These are phyloP conservation scores for Pocillopora verrucosa DNA, from an alignment of 64 coral and sea anemone genomes.

Conservation along the genomic window DNA sequence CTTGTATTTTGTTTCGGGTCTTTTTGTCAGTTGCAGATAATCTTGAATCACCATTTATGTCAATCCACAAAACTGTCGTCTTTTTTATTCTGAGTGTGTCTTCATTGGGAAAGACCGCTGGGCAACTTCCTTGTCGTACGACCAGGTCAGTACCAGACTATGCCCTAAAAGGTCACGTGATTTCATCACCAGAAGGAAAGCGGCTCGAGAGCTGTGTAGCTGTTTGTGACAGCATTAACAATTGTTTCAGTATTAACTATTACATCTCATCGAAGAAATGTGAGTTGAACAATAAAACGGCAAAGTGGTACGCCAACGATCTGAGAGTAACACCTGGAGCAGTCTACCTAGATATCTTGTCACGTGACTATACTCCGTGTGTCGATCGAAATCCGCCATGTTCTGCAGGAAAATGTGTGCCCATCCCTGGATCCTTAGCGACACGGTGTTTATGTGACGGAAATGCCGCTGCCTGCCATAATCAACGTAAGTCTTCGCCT, in stretches of 20 bases:
- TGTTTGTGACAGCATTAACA: slow-evolving; percentile 28
- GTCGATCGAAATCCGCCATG: slow-evolving; percentile 46
- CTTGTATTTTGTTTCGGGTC: too few relatives aligned
- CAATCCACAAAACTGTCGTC: background rate
- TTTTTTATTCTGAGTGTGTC: slow-evolving; percentile 4
- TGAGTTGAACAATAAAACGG: slow-evolving; percentile 70
- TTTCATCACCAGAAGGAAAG: background rate
- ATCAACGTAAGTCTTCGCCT: slow-evolving; percentile 35
- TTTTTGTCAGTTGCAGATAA: background rate
- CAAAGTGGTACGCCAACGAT: slow-evolving; percentile 41
- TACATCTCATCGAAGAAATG: slow-evolving; percentile 1
- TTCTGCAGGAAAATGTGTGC: slow-evolving; percentile 26
- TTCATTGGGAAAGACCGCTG: slow-evolving; percentile 9
- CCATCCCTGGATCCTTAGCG: slow-evolving; percentile 32
- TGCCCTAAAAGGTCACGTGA: slow-evolving; percentile 40
- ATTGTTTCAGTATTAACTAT: slow-evolving; percentile 77
- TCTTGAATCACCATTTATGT: background rate
- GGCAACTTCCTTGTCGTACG: slow-evolving; percentile 3
- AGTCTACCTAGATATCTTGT: slow-evolving; percentile 57
- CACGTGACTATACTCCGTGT: slow-evolving; percentile 59
- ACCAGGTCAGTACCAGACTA: slow-evolving; percentile 5
- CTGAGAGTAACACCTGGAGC: slow-evolving; percentile 4
- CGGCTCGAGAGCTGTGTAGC: slow-evolving; percentile 29
- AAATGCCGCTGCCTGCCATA: background rate
- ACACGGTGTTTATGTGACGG: slow-evolving; percentile 38